These are phyloP conservation scores for Rhinoderma darwinii DNA, from an alignment of 2,113 vertebrate genomes.

Conservation along the genomic window DNA sequence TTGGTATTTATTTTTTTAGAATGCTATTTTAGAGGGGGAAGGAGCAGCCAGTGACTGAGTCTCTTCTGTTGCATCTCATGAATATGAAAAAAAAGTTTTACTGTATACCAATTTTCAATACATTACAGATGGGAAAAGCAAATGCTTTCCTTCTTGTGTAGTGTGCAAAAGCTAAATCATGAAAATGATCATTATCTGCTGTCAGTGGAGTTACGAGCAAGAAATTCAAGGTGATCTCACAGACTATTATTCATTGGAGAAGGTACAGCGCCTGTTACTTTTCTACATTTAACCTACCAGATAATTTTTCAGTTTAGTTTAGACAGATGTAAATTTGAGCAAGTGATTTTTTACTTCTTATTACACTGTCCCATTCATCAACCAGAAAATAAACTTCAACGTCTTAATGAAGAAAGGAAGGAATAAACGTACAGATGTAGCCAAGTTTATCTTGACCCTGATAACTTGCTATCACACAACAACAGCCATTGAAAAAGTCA, in stretches of 20 bases:
- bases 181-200: constrained; percentile 8
- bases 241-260: background rate
- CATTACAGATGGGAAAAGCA: constrained; percentile 1
- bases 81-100: background rate
- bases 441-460: no score
- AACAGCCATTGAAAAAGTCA: no score
- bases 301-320: background rate
- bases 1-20: background rate
- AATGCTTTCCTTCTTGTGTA: background rate
- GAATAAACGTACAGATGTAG: no score
- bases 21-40: background rate
- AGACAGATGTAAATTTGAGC: background rate
- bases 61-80: background rate
- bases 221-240: constrained; percentile 9
- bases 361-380: background rate
- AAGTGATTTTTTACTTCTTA: background rate
- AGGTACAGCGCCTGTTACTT: background rate
- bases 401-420: background rate
- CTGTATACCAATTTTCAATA: background rate
- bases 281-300: background rate
- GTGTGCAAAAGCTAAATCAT: constrained; percentile 2
- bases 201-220: constrained; percentile 11
- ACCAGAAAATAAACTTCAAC: background rate
- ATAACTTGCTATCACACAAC: no score
- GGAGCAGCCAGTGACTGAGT: background rate